Conservation (phyloP, 1,140 invertebrate genomes). For the Drosophila trapezifrons region DNA sequence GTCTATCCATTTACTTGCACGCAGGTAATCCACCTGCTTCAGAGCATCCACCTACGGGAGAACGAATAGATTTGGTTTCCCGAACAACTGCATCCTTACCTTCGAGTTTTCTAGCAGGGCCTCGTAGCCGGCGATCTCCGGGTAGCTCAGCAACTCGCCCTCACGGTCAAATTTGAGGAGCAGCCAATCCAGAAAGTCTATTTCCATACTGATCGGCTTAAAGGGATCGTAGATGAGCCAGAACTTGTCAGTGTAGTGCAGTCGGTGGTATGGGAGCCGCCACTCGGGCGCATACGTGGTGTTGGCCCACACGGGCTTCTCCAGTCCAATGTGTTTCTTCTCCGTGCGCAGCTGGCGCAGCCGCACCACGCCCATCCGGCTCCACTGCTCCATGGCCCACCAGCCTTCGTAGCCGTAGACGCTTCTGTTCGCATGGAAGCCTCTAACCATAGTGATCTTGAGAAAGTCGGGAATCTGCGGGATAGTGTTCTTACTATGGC, state of each 20-base stretch:
- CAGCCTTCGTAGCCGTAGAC: conserved; percentile 31
- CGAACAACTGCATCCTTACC: background rate
- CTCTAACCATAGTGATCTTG: conserved; percentile 19
- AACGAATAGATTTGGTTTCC: background rate
- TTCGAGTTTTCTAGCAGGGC: conserved; percentile 33
- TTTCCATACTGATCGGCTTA: background rate
- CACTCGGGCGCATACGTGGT: conserved; percentile 44
- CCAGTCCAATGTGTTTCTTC: conserved; percentile 7
- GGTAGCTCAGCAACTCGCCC: conserved; percentile 28
- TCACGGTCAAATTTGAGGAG: conserved; percentile 13
- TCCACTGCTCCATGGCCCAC: conserved; percentile 41
- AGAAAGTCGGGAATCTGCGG: conserved; percentile 48
- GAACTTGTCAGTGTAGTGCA: conserved; percentile 55
- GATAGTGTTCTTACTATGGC: no score
- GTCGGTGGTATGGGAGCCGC: conserved; percentile 34
- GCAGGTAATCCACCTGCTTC: conserved; percentile 50
- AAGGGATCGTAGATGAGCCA: conserved; percentile 72
- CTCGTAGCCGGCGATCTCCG: conserved; percentile 49
- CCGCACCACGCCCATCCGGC: conserved; percentile 54
- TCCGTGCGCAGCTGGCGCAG: conserved; percentile 58
- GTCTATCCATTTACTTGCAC: conserved; percentile 44
- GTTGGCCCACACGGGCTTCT: background rate
- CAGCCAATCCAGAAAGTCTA: background rate
- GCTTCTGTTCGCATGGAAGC: conserved; percentile 21
- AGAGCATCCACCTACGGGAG: conserved; percentile 16